Evolutionary conservation across 2,113 vertebrate genomes (phyloP).

Genomic region (Rhinopomastus cyanomelas): DNA sequence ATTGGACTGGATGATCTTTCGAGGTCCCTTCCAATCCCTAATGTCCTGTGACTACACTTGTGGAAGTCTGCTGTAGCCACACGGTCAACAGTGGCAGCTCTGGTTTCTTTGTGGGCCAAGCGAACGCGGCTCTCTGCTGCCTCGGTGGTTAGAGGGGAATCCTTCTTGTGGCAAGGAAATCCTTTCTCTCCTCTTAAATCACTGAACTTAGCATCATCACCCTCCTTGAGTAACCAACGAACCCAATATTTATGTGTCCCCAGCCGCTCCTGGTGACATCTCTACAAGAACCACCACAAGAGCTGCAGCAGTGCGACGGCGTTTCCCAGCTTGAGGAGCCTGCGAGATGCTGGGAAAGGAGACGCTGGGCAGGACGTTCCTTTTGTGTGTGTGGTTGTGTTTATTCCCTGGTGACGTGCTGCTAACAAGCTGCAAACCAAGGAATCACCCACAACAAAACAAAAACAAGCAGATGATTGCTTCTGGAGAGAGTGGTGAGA

Average conservation of each 20-base stretch:
- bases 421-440: conserved; percentile 53
- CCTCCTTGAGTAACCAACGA: not conserved
- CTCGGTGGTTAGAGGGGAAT: not conserved
- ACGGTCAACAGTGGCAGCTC: not conserved
- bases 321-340: not conserved
- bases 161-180: not conserved
- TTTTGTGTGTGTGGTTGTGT: conserved; percentile 37
- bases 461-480: too few relatives aligned
- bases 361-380: conserved; percentile 15
- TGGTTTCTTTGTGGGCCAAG: not conserved
- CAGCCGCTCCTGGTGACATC: not conserved
- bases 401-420: conserved; percentile 44
- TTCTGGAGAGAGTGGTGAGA: conserved; percentile 15
- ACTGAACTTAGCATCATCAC: not conserved
- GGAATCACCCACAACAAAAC: conserved; percentile 45
- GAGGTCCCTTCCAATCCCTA: too few relatives aligned
- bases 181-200: not conserved
- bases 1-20: too few relatives aligned
- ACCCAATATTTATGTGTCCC: not conserved
- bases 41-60: too few relatives aligned
- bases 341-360: not conserved
- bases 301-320: not conserved
- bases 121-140: not conserved
- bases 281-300: not conserved
- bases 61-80: not conserved